phyloP scores from a whole-genome alignment of 2,113 vertebrate species.

The Equus przewalskii region DNA sequence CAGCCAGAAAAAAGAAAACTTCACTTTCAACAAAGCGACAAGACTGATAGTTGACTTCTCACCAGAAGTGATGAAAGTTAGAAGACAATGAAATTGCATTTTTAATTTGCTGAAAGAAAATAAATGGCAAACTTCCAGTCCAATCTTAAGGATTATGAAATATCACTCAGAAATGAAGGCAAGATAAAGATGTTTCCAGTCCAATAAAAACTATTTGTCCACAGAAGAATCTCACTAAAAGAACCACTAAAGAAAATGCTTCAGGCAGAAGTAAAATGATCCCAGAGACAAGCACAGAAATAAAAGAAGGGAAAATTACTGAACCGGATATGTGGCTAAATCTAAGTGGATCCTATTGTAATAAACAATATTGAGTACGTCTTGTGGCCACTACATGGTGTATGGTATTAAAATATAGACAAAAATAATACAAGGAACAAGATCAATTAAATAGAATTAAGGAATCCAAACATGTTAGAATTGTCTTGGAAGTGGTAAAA shows the following conservation, averaged over 20 bases:
- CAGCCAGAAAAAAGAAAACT: not conserved
- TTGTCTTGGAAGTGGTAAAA: not conserved
- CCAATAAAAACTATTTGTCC: constrained; percentile 26
- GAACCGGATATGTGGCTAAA: not conserved
- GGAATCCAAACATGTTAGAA: not conserved
- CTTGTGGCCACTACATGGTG: not conserved
- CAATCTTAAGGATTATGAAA: constrained; percentile 26
- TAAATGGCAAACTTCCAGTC: not conserved
- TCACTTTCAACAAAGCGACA: not conserved
- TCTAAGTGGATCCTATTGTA: not conserved
- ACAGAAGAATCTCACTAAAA: not conserved
- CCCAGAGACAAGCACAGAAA: not conserved
- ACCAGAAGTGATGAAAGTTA: not conserved
- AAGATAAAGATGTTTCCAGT: constrained; percentile 30
- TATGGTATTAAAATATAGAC: not conserved
- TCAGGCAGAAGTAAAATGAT: not conserved
- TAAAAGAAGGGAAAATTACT: not conserved
- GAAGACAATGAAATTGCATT: not conserved
- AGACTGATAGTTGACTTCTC: constrained; percentile 17
- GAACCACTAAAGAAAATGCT: not conserved
- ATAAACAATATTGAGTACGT: not conserved
- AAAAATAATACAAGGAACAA: not conserved
- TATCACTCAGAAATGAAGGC: not conserved
- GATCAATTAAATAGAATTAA: not conserved
- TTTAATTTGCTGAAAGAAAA: constrained; percentile 47